phyloP scores from a whole-genome alignment of 1,140 invertebrate genomes.

The Melitaea cinxia region DNA sequence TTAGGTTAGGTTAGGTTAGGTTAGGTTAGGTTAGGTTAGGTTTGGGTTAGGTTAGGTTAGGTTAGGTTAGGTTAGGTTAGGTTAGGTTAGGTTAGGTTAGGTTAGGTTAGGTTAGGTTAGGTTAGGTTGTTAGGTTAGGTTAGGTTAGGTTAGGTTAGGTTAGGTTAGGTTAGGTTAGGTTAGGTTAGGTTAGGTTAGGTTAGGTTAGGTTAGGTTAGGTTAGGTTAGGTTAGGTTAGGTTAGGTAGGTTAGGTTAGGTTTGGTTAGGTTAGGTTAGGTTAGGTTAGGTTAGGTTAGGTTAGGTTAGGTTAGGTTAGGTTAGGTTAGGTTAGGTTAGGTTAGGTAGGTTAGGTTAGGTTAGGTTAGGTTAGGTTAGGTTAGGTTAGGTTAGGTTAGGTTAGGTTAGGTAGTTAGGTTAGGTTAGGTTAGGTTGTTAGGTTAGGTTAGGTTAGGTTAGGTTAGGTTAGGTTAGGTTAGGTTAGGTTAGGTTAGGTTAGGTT shows the following conservation, averaged over 20 bases:
- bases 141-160: slow-evolving; percentile 20
- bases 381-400: slow-evolving; percentile 20
- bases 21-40: slow-evolving; percentile 20
- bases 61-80: slow-evolving; percentile 21
- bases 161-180: slow-evolving; percentile 20
- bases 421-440: too few relatives aligned
- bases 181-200: slow-evolving; percentile 20
- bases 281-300: slow-evolving; percentile 20
- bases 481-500: slow-evolving; percentile 21
- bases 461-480: slow-evolving; percentile 21
- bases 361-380: slow-evolving; percentile 21
- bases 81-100: slow-evolving; percentile 19
- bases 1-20: slow-evolving; percentile 21
- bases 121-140: too few relatives aligned
- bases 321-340: slow-evolving; percentile 21
- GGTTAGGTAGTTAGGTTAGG: too few relatives aligned
- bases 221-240: slow-evolving; percentile 19
- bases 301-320: slow-evolving; percentile 21
- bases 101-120: slow-evolving; percentile 20
- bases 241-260: too few relatives aligned
- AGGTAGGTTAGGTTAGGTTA: too few relatives aligned
- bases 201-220: slow-evolving; percentile 19
- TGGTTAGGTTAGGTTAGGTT: slow-evolving; percentile 12
- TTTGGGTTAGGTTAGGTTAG: slow-evolving; percentile 20
- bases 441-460: too few relatives aligned